Evolutionary conservation across 2,797 vertebrate species (phyloP), one percentile per base, ranked within the genome.

Genomic region (Myotis vivesi): DNA sequence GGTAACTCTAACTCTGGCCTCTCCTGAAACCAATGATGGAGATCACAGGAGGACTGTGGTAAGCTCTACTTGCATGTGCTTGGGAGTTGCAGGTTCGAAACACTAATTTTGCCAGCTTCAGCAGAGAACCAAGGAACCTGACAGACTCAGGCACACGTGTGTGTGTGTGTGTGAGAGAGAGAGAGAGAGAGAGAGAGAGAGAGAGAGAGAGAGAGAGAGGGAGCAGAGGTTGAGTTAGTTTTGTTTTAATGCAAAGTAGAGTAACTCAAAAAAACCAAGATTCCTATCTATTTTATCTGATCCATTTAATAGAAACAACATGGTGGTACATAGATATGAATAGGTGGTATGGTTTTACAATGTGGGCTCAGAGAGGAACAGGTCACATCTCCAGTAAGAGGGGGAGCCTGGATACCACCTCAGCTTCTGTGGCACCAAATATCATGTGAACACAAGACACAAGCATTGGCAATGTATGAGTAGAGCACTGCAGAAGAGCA

Each of bases 181-280:
- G 41, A 41, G 41, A 41, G 41, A 41, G 41, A 41, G 41, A 41
- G 41, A 44, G 41, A 44, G 44, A 12, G 44, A 46, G 44, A 46
- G 44, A 46, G 44, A 46, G 11, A 46, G 44, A 46, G 44, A 46
- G 20, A 44, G 62, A 9, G 41, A 41, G 41, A 41, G 41, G 2
- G 41, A n/a, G n/a, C n/a, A n/a, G n/a, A 2, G 6, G 19, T 20
- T 95, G 62, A 76, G 57, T 81, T 62, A 77, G 19, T 28, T 92
- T 87, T 69, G 15, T 66, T 80, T 80, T 66, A 1, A 91, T 57
- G 19, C 44, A 91, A 79, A 91, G 19, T 36, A 75, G 28, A 33
- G 5, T 0, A 87, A 87, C 23, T 69, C 22, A 89, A 77, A 75
- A 95, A 95, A 84, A 76, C 89, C 38, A 77, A 62, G 36, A 85